Evolutionary conservation across 2,113 vertebrate species (phyloP), one percentile per base, ranked within the genome.

Genomic region (Rhadina sibilatrix): DNA sequence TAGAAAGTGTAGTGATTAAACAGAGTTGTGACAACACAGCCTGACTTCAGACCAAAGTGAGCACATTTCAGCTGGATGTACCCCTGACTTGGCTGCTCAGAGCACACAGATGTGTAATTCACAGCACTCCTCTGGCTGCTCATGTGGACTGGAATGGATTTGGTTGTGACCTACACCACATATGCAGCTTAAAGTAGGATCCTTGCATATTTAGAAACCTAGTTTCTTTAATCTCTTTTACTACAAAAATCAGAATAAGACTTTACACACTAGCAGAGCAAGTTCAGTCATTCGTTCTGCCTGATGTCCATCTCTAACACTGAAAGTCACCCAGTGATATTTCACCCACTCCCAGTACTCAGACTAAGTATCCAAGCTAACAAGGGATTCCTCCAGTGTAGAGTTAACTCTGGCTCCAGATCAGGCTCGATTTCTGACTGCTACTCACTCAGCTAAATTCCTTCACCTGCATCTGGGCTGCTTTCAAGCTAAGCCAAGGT

Each of bases 401-500:
- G 52, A 85, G 42, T 31, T 66, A 78, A 91, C 47, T 76, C 66
- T 74, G 15, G n/a, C 12, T 75, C 50, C 78, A 93, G 30, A 19
- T 75, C 44, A 81, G 72, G n/a, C 44, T 75, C 27, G 2, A 7
- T 38, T 78, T 60, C 42, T 83, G 68, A 77, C 49, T 75, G 35
- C 52, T 78, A 13, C 17, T 80, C 33, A 24, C 49, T 72, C 9
- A 72, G n/a, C 28, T 64, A 31, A 87, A 94, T 78, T 71, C 35
- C 38, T 91, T 71, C 66, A 91, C 65, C 69, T 75, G 54, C 40
- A 64, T 59, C 63, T 90, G 52, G 20, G 35, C 28, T 85, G 57
- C 78, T 92, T 70, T 87, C 42, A 93, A 78, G 78, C 40, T 33
- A 57, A 82, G 69, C 69, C 82, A 84, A 87, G 52, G 57, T 79